Conservation (phyloP, 2,888 invertebrate species). For the Parascotia fuliginaria region DNA sequence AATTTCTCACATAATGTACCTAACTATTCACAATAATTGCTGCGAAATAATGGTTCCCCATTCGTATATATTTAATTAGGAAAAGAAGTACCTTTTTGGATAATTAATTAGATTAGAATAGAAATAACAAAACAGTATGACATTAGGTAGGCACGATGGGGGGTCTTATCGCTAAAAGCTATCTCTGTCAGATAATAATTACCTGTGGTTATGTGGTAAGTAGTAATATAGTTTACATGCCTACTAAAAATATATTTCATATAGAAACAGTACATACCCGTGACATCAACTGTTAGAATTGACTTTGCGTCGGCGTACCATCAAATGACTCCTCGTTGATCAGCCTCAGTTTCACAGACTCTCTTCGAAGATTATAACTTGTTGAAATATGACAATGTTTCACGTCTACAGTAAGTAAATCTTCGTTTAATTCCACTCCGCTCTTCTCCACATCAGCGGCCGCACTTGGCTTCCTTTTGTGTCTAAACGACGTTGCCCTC, state of each 20-base stretch:
- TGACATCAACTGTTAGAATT: slow-evolving; percentile 79
- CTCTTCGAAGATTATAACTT: slow-evolving; percentile 77
- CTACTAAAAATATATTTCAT: neutral
- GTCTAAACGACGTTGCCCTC: slow-evolving; percentile 80
- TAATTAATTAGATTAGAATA: too few relatives aligned
- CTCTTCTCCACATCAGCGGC: slow-evolving; percentile 87
- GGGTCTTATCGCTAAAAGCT: too few relatives aligned
- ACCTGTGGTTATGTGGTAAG: too few relatives aligned
- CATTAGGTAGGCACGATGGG: too few relatives aligned
- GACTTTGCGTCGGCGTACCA: slow-evolving; percentile 73
- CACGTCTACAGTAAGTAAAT: slow-evolving; percentile 74
- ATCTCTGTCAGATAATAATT: too few relatives aligned
- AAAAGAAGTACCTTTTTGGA: too few relatives aligned
- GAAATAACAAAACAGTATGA: too few relatives aligned
- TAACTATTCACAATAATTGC: too few relatives aligned
- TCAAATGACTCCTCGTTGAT: slow-evolving; percentile 83
- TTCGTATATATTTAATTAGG: too few relatives aligned
- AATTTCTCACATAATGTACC: too few relatives aligned
- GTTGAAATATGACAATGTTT: slow-evolving; percentile 82
- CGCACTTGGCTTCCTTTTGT: slow-evolving; percentile 85
- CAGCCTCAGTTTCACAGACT: slow-evolving; percentile 77
- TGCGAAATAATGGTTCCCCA: too few relatives aligned
- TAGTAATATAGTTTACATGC: too few relatives aligned
- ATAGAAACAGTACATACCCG: slow-evolving; percentile 60
- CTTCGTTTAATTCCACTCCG: slow-evolving; percentile 80